Evolutionary conservation across 1,140 invertebrate species (phyloP).

Genomic region (Drosophila elegans): DNA sequence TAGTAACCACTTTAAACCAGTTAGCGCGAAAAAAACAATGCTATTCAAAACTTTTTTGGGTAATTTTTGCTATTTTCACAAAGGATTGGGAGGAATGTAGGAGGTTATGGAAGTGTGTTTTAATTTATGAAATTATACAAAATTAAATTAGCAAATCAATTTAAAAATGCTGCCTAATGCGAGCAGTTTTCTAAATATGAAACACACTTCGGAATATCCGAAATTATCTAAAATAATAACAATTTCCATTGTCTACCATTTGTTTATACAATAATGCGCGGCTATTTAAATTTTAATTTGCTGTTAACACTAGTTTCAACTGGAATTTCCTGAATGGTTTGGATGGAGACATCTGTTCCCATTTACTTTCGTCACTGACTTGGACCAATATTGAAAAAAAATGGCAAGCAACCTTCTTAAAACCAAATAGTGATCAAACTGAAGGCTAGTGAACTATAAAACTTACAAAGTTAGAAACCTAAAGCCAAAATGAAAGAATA

Average conservation of each 20-base stretch:
- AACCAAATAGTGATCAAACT: not conserved
- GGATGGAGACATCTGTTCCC: slow-evolving; percentile 7
- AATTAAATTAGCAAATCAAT: not conserved
- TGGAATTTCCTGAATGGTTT: slow-evolving; percentile 5
- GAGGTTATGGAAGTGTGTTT: not conserved
- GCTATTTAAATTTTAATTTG: not conserved
- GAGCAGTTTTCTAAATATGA: not conserved
- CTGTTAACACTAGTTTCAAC: not conserved
- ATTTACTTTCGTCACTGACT: slow-evolving; percentile 12
- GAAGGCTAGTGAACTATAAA: no score
- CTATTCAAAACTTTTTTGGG: not conserved
- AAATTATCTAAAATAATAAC: not conserved
- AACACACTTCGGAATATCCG: slow-evolving; percentile 10
- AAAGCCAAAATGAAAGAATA: no score
- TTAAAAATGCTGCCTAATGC: no score
- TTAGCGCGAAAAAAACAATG: slow-evolving; percentile 24
- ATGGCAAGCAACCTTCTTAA: not conserved
- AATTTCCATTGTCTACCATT: not conserved
- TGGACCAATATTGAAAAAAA: slow-evolving; percentile 4
- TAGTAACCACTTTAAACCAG: slow-evolving; percentile 26
- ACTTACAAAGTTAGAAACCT: no score
- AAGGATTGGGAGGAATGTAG: not conserved
- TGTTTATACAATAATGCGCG: not conserved
- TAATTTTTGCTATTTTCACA: slow-evolving; percentile 1
- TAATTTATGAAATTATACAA: not conserved